Evolutionary conservation across 1,140 invertebrate genomes (phyloP).

Genomic region (Camponotus vicinus): DNA sequence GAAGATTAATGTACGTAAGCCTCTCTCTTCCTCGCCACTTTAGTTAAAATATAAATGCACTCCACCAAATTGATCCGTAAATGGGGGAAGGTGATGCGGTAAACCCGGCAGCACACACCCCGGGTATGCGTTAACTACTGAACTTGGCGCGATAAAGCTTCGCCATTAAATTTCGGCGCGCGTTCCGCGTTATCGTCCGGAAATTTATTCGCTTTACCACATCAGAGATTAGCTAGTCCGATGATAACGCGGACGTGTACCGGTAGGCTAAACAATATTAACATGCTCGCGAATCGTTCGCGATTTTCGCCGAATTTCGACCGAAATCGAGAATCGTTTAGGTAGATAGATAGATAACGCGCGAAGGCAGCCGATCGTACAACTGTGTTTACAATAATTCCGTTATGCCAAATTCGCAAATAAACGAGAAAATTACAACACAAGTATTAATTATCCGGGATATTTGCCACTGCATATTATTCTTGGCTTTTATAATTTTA

Average conservation of each 20-base stretch:
- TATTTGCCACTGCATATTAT: not conserved
- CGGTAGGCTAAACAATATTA: slow-evolving; percentile 51
- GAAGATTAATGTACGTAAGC: slow-evolving; percentile 44
- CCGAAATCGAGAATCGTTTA: not conserved
- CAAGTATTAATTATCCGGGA: slow-evolving; percentile 23
- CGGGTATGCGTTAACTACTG: slow-evolving; percentile 43
- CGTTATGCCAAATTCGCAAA: not conserved
- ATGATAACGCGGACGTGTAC: slow-evolving; percentile 26
- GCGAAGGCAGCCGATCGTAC: slow-evolving; percentile 15
- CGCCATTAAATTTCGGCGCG: slow-evolving; percentile 55
- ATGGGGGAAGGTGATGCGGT: slow-evolving; percentile 38
- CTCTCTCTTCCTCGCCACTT: not conserved
- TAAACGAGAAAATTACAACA: not conserved
- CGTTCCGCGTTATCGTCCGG: slow-evolving; percentile 49
- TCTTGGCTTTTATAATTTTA: not conserved
- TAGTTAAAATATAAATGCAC: slow-evolving; percentile 57
- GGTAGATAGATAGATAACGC: no score
- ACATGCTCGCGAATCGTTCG: slow-evolving; percentile 43
- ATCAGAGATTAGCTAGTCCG: slow-evolving; percentile 50
- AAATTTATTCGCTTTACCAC: slow-evolving; percentile 58
- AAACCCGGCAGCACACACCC: not conserved
- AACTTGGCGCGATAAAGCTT: slow-evolving; percentile 54
- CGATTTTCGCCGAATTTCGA: slow-evolving; percentile 34
- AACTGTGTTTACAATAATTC: slow-evolving; percentile 6
- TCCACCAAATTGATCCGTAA: slow-evolving; percentile 40